Evolutionary conservation across 1,140 invertebrate genomes (phyloP), one percentile per base, ranked within the genome.

Genomic region (Goniozus legneri): DNA sequence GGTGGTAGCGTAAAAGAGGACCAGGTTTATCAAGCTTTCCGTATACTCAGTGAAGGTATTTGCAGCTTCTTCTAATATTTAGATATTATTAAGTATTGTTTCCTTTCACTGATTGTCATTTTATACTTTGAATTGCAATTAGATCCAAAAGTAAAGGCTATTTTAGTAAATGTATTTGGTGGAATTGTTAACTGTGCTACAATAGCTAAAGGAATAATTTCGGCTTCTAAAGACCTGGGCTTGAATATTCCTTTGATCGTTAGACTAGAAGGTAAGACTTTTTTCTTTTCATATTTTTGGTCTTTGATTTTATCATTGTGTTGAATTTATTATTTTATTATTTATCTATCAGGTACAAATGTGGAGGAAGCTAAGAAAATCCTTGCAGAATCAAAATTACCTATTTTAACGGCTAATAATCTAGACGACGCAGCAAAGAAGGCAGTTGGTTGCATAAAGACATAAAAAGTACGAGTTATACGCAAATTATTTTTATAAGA

Each of bases 171-270:
- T 77, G 94, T 99, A 3, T 99, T 99, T 80, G 97, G 94, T 50
- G 97, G 97, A 54, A 99, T 99, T 68, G 95, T 99, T 0, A 97
- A 99, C 75, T 99, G 97, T 81, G 91, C 86, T 2, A 98, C 88
- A 3, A 92, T 99, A 69, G 96, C 97, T 2, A 92, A 88, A 63
- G 97, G 97, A 36, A 92, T 99, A 56, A 86, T 97, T 2, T 82
- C 86, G 47, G 96, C 96, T 16, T 88, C 86, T 54, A 86, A 86
- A 69, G 84, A 83, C 47, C 84, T 92, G 34, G 77, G 87, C 35
- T 78, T 98, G 1, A 83, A 85, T 63, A 83, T 97, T 44, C 96
- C 97, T 0, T 71, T 99, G 12, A 82, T 98, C 50, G 94, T 98
- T 8, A 80, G 97, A 62, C 76, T 99, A 42, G 93, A 97, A 86